Evolutionary conservation across 2,888 invertebrate genomes (phyloP), one percentile per base, ranked within the genome.

Genomic region (Ceramica pisi): DNA sequence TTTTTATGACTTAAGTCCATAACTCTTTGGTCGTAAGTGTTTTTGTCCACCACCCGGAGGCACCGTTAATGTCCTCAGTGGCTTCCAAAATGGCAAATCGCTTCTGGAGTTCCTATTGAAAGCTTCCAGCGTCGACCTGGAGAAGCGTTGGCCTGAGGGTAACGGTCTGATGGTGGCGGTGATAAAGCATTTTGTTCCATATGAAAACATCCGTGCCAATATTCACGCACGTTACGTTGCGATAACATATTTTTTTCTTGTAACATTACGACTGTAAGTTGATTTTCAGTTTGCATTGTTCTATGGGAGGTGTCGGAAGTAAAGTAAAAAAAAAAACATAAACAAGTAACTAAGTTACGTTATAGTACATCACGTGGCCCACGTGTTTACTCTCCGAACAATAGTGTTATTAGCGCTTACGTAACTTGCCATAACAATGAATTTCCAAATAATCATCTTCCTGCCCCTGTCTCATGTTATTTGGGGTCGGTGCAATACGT

Each of bases 221-320:
- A 10, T 55, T 41, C 14, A 56, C 26, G 19, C 38, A 31, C 26
- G 14, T 70, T 50, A 46, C 14, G 12, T 8, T 35, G 12, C 19
- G 38, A 56, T 56, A 38, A 19, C 2, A 8, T 12, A 1, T n/a
- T 23, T 69, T 69, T 46, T 12, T 46, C 14, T 46, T n/a, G 31
- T 23, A 55, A 14, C 0, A 14, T n/a, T 7, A 2, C 16, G 14
- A 8, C 46, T 26, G n/a, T 8, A 7, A 19, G 46, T 46, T 46
- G 19, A 19, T 38, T 55, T 35, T 23, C 7, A 67, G 41, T 46
- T 19, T 46, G 19, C 7, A 65, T 44, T 44, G 41, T 62, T 65
- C 12, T 16, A 19, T 66, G 50, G 14, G 16, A 26, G 51, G 19
- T 31, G 12, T 63, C 19, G 46, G 46, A 46, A 23, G 16, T 9